Evolutionary conservation across 1,140 invertebrate genomes (phyloP).

Genomic region (Dufourea novaeangliae): DNA sequence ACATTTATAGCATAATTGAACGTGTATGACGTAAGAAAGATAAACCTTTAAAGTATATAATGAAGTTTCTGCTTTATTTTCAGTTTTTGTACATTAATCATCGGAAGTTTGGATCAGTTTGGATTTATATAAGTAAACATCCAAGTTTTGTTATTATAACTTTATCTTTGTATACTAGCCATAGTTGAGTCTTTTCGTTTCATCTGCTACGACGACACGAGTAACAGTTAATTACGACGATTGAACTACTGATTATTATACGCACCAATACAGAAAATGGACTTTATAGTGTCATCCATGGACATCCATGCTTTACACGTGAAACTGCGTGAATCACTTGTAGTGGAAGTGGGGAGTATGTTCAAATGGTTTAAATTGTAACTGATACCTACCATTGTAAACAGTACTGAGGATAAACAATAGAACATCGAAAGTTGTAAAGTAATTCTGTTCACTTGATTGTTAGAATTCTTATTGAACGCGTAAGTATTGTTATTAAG

Average conservation of each 20-base stretch:
- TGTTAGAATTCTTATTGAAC: slow-evolving; percentile 5
- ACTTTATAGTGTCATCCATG: background rate
- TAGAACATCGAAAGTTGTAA: background rate
- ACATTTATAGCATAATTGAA: too few relatives aligned
- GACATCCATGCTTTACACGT: background rate
- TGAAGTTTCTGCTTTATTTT: too few relatives aligned
- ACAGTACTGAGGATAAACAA: slow-evolving; percentile 4
- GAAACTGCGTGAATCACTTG: background rate
- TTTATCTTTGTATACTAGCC: background rate
- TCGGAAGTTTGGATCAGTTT: too few relatives aligned
- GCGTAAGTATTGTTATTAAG: background rate
- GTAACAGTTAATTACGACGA: slow-evolving; percentile 10
- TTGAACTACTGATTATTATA: background rate
- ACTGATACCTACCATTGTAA: too few relatives aligned
- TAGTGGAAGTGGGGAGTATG: background rate
- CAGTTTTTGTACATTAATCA: too few relatives aligned
- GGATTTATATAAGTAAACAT: too few relatives aligned
- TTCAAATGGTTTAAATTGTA: too few relatives aligned
- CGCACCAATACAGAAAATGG: background rate
- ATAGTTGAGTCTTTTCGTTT: background rate
- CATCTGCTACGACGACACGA: background rate
- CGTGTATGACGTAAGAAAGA: too few relatives aligned
- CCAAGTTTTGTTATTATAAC: too few relatives aligned
- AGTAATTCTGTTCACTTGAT: background rate
- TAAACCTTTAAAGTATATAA: too few relatives aligned